Evolutionary conservation across 2,888 invertebrate species (phyloP), one percentile per base, ranked within the genome.

Genomic region (Cerastis rubricosa): DNA sequence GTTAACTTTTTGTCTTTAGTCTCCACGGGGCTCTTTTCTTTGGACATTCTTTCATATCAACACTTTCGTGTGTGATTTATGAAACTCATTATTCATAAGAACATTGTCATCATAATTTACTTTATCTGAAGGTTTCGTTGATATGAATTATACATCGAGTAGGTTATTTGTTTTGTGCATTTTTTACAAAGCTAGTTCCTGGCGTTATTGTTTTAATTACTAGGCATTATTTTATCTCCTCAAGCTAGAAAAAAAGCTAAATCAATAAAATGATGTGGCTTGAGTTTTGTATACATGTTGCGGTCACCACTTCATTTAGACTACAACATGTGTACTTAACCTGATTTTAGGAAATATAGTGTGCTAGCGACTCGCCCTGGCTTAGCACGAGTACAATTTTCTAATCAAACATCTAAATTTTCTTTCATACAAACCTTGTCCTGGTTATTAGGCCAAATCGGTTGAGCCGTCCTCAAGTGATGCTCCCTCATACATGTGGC

Each of bases 341-440:
- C 25, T 66, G 54, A 47, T 61, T 51, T 40, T 9, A 61, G n/a
- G 70, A 74, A 76, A 70, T n/a, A 54, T 54, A 64, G 47, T 73
- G 66, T 35, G 3, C 35, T 35, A 35, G 35, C 35, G 35, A 35
- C 35, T 3, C 3, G 35, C 35, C 3, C 35, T 3, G 35, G 35
- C 35, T 35, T n/a, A n/a, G n/a, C n/a, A n/a, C n/a, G n/a, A n/a
- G n/a, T n/a, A n/a, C n/a, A n/a, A n/a, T n/a, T n/a, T n/a, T 35
- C 35, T 35, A 35, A 35, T 35, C 2, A 35, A 35, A 35, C 3
- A 35, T 35, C 35, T 35, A 35, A 35, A 35, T 35, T 1, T 35
- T 35, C 35, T 35, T 35, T n/a, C n/a, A 35, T 35, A 35, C 35
- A 35, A 35, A 35, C 35, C 2, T 35, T 35, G 35, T 35, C 35